Conservation (phyloP, 2,888 invertebrate genomes). For the Chaitophorus viminalis region DNA sequence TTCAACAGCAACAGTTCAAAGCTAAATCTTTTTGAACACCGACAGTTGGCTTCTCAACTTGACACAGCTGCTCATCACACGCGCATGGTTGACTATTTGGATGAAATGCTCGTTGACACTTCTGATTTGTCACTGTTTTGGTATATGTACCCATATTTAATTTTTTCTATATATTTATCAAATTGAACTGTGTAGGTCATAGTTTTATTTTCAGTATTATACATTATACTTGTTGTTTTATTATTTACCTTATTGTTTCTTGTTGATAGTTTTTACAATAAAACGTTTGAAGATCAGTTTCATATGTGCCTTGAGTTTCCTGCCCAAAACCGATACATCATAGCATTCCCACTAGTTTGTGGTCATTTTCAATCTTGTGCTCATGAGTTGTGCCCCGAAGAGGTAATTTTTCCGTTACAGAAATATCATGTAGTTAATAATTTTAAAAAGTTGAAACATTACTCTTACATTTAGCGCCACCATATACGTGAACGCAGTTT, state of each 20-base stretch:
- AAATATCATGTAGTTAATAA: not conserved
- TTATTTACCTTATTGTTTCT: not conserved
- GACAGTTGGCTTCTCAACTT: slow-evolving; percentile 88
- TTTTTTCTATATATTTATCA: slow-evolving; percentile 1
- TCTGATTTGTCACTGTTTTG: slow-evolving; percentile 98
- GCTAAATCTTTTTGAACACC: slow-evolving; percentile 82
- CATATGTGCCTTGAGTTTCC: slow-evolving; percentile 99
- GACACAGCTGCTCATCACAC: slow-evolving; percentile 97
- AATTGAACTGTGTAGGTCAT: not conserved
- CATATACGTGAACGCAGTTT: slow-evolving; percentile 95
- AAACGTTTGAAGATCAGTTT: slow-evolving; percentile 97
- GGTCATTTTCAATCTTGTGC: slow-evolving; percentile 98
- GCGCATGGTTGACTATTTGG: slow-evolving; percentile 96
- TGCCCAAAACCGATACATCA: slow-evolving; percentile 96
- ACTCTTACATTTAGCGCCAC: slow-evolving; percentile 73
- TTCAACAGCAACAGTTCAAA: slow-evolving; percentile 79
- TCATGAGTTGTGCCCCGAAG: slow-evolving; percentile 98
- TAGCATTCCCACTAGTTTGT: slow-evolving; percentile 97
- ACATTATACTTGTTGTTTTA: not conserved
- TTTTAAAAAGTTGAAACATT: not conserved
- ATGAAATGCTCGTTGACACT: slow-evolving; percentile 95
- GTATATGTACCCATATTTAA: slow-evolving; percentile 66
- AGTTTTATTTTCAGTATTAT: not conserved
- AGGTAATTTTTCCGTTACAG: slow-evolving; percentile 68
- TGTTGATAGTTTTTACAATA: slow-evolving; percentile 81